Evolutionary conservation across 2,888 invertebrate species (phyloP).

Genomic region (Clepsis dumicolana): DNA sequence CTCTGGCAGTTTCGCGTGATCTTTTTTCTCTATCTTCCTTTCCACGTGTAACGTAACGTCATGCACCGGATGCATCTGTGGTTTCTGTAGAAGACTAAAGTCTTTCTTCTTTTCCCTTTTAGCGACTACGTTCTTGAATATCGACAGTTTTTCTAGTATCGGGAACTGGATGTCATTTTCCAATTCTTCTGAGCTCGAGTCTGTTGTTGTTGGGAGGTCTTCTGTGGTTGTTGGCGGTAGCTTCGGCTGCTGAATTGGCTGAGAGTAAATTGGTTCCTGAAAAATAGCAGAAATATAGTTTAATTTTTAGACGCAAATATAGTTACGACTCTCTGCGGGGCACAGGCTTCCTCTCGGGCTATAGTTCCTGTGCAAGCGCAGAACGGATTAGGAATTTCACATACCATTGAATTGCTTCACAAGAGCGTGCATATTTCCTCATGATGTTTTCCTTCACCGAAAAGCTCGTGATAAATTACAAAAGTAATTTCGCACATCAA

Average conservation of each 20-base stretch:
- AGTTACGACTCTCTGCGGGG: neutral
- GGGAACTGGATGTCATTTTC: constrained; percentile 64
- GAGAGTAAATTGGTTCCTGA: constrained; percentile 69
- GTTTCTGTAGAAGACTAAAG: constrained; percentile 61
- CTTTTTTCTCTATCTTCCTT: constrained; percentile 76
- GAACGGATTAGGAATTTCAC: too few species aligned
- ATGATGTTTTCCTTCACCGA: too few species aligned
- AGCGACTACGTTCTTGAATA: constrained; percentile 71
- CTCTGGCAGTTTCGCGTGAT: constrained; percentile 62
- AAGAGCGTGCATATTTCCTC: too few species aligned
- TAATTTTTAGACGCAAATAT: too few species aligned
- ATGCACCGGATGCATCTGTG: constrained; percentile 74
- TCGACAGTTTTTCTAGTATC: constrained; percentile 69
- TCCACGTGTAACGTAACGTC: constrained; percentile 67
- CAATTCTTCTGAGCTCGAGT: constrained; percentile 51
- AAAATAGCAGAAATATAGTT: constrained; percentile 37
- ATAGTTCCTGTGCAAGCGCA: too few species aligned
- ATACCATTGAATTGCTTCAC: too few species aligned
- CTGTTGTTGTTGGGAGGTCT: constrained; percentile 44
- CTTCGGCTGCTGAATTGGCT: constrained; percentile 51
- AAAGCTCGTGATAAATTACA: too few species aligned
- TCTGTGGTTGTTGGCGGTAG: constrained; percentile 38
- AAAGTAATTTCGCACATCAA: too few species aligned
- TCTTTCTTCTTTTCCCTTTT: constrained; percentile 57
- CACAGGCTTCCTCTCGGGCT: too few species aligned